phyloP scores from a whole-genome alignment of 2,113 vertebrate genomes.

The Cynocephalus volans region DNA sequence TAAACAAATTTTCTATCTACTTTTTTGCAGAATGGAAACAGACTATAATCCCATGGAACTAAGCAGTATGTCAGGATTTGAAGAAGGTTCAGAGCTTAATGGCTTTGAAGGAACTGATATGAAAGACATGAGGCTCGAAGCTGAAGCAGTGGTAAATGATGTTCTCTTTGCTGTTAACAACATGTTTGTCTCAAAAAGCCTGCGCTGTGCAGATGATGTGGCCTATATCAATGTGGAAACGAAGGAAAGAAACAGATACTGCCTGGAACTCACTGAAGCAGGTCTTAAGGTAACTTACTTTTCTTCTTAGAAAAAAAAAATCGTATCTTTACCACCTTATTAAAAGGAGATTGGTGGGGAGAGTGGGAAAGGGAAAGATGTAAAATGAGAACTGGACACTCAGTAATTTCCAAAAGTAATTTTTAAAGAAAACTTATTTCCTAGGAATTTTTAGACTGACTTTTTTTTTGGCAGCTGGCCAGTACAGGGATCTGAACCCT shows the following conservation, averaged over 20 bases:
- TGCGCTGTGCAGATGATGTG: slow-evolving; percentile 93
- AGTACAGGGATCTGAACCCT: no score
- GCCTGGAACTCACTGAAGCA: slow-evolving; percentile 97
- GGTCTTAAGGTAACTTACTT: slow-evolving; percentile 93
- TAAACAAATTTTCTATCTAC: neutral
- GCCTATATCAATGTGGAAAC: slow-evolving; percentile 98
- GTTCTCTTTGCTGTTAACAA: slow-evolving; percentile 96
- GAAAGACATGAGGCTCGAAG: slow-evolving; percentile 98
- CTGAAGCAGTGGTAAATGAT: slow-evolving; percentile 97
- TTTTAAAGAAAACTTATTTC: neutral
- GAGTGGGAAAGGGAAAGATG: rapidly evolving
- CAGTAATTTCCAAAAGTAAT: neutral
- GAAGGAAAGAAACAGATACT: slow-evolving; percentile 94
- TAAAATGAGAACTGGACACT: neutral
- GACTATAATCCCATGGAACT: slow-evolving; percentile 93
- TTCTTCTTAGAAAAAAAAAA: neutral
- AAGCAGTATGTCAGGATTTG: slow-evolving; percentile 87
- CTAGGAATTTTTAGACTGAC: slow-evolving; percentile 10
- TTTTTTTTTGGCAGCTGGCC: no score
- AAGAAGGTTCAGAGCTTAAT: slow-evolving; percentile 90
- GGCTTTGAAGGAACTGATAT: slow-evolving; percentile 92
- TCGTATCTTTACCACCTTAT: slow-evolving; percentile 32
- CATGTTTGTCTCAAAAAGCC: slow-evolving; percentile 96
- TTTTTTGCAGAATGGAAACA: slow-evolving; percentile 93
- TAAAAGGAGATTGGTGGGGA: neutral